Conservation (phyloP, 2,113 vertebrate species). For the Gymnorhina tibicen region DNA sequence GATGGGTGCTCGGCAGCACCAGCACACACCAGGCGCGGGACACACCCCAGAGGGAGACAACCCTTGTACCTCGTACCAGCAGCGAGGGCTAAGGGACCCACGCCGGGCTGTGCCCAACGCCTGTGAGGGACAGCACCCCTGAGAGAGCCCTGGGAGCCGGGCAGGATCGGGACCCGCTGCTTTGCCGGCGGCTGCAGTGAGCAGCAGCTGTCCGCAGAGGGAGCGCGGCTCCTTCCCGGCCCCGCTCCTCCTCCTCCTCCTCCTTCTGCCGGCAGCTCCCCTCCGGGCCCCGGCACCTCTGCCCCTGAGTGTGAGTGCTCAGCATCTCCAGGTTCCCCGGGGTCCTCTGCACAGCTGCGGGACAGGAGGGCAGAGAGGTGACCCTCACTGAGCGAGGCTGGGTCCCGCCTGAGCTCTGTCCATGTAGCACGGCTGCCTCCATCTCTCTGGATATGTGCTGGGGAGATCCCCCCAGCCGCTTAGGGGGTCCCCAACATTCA, state of each 20-base stretch:
- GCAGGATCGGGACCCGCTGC: not conserved
- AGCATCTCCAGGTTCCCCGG: not conserved
- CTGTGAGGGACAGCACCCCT: accelerated
- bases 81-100: not conserved
- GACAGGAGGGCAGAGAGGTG: not conserved
- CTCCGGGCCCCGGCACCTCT: not conserved
- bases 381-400: not conserved
- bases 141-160: not conserved
- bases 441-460: not conserved
- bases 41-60: not conserved
- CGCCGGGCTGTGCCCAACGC: not conserved
- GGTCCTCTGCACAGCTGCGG: not conserved
- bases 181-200: not conserved
- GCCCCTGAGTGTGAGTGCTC: not conserved
- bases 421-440: accelerated
- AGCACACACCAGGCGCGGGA: not conserved
- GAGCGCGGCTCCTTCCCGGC: not conserved
- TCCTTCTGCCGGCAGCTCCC: not conserved
- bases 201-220: not conserved
- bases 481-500: not conserved
- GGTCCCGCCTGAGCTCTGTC: not conserved
- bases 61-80: not conserved
- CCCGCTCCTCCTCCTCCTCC: not conserved
- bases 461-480: accelerated
- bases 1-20: not conserved